phyloP scores from a whole-genome alignment of 2,797 vertebrate species.

The Cichlasoma orientale region DNA sequence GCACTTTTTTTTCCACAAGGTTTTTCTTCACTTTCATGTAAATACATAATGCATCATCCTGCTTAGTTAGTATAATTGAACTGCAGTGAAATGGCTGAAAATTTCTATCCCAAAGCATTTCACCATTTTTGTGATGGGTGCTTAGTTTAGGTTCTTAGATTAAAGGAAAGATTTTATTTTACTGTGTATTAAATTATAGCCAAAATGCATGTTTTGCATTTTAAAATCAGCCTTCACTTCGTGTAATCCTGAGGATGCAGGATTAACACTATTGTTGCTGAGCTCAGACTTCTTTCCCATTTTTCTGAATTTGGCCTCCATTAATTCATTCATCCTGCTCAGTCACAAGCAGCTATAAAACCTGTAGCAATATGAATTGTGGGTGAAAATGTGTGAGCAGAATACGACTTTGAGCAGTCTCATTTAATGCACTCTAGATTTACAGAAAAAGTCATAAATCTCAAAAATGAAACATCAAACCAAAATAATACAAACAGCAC shows the following conservation, averaged over 20 bases:
- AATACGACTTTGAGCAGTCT: neutral
- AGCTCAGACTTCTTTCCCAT: too few species aligned
- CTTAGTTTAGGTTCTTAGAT: neutral
- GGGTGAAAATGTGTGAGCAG: neutral
- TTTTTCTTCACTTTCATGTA: neutral
- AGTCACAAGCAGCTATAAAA: too few species aligned
- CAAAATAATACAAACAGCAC: slow-evolving; percentile 57
- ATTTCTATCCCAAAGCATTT: neutral
- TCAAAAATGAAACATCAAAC: slow-evolving; percentile 46
- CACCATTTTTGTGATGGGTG: neutral
- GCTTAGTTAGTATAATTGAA: neutral
- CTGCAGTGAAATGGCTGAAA: neutral
- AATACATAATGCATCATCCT: neutral
- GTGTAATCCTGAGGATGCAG: too few species aligned
- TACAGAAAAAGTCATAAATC: neutral
- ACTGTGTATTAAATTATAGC: neutral
- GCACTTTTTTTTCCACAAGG: neutral
- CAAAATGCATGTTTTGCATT: too few species aligned
- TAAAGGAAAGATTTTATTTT: neutral
- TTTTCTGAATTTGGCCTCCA: too few species aligned
- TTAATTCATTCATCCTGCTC: too few species aligned
- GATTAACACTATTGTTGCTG: too few species aligned
- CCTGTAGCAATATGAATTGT: too few species aligned
- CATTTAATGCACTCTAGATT: neutral
- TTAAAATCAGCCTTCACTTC: too few species aligned